Percentiles rank a stretch among this genome's conserved stretches.
phyloP scores from a whole-genome alignment of 2,888 invertebrate species.

The Drosophila cracens region DNA sequence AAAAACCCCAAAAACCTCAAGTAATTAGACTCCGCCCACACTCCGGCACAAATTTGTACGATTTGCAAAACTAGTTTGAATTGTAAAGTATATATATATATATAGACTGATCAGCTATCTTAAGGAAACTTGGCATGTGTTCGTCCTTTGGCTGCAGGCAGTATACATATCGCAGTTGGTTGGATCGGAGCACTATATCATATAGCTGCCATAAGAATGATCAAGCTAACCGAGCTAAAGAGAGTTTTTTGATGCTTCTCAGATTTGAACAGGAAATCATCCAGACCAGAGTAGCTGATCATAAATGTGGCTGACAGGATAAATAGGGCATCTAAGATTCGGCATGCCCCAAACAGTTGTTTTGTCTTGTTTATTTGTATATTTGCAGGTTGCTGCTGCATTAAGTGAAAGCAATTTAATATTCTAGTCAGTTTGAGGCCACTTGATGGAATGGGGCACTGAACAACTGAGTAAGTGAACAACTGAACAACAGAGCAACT shows the following conservation, averaged over 20 bases:
- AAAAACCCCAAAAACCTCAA: too few species aligned
- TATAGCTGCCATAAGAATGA: too few species aligned
- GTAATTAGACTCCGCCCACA: too few species aligned
- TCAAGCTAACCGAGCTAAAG: too few species aligned
- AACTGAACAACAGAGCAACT: background rate
- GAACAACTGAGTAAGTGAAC: background rate
- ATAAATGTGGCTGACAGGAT: too few species aligned
- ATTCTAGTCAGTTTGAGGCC: slow-evolving; percentile 5
- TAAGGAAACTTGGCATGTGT: too few species aligned
- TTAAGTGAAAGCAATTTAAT: slow-evolving; percentile 62
- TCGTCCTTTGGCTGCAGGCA: too few species aligned
- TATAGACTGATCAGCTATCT: background rate
- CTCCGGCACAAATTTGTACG: background rate
- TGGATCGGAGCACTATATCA: too few species aligned
- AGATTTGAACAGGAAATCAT: background rate
- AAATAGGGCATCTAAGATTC: background rate
- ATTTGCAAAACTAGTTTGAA: background rate
- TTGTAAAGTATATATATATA: background rate
- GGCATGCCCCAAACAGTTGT: background rate
- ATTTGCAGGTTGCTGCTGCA: slow-evolving; percentile 41
- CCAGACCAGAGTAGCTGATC: background rate
- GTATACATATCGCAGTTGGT: too few species aligned
- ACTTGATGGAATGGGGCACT: slow-evolving; percentile 42
- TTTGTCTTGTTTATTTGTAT: background rate
- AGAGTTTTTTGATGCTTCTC: background rate